A percentile compares a stretch with the other conserved stretches of the same genome.
Evolutionary conservation across 2,797 vertebrate species (phyloP).

Genomic region (Propithecus perrieri): DNA sequence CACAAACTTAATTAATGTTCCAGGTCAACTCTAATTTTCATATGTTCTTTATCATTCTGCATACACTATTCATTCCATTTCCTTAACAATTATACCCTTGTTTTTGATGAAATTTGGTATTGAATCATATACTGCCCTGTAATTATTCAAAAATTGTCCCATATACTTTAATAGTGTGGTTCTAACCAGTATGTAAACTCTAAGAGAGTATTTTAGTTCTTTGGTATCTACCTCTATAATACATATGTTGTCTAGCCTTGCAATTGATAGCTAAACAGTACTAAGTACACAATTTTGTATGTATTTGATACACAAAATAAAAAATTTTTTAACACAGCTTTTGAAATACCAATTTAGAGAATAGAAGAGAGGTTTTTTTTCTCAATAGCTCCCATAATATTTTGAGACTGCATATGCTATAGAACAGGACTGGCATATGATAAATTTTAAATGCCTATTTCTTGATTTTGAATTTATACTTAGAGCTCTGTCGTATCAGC

Average conservation of each 20-base stretch:
- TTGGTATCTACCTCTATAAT: background rate
- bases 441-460: background rate
- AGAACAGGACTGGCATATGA: background rate
- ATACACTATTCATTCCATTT: background rate
- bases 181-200: background rate
- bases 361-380: background rate
- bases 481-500: background rate
- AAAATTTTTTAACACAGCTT: background rate
- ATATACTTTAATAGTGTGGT: background rate
- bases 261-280: background rate
- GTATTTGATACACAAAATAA: background rate
- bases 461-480: slow-evolving; percentile 25
- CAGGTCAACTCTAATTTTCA: background rate
- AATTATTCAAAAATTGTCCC: background rate
- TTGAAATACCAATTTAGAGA: background rate
- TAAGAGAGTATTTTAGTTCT: background rate
- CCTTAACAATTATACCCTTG: background rate
- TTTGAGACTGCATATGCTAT: background rate
- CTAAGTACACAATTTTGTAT: background rate
- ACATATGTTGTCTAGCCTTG: background rate
- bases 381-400: background rate
- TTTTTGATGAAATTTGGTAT: background rate
- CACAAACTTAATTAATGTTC: background rate
- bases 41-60: background rate
- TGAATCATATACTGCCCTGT: background rate